Evolutionary conservation across 2,888 invertebrate genomes (phyloP).

Genomic region (Cyclophora punctaria): DNA sequence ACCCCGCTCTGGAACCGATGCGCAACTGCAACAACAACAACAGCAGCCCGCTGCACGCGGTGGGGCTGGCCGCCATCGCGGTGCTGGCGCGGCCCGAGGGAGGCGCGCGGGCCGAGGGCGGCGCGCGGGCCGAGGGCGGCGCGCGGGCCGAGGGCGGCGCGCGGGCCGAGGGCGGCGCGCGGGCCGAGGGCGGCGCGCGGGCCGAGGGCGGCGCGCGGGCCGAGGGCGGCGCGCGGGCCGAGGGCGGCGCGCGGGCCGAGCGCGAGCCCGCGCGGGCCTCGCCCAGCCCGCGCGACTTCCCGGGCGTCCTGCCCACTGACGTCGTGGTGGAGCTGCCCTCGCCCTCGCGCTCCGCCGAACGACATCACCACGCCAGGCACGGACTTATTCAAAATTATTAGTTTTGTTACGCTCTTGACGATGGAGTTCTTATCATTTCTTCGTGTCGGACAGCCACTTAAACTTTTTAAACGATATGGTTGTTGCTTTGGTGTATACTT

Average conservation of each 20-base stretch:
- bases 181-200: no score
- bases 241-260: conserved; percentile 46
- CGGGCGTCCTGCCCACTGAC: conserved; percentile 67
- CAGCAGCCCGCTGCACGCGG: conserved; percentile 79
- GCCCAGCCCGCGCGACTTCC: conserved; percentile 52
- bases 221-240: no score
- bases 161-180: conserved; percentile 64
- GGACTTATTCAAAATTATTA: background rate
- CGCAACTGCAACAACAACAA: conserved; percentile 73
- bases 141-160: conserved; percentile 71
- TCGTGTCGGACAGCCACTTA: no score
- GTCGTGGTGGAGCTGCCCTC: conserved; percentile 66
- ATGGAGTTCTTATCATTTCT: no score
- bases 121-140: conserved; percentile 72
- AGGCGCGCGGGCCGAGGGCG: conserved; percentile 36
- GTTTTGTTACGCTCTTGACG: no score
- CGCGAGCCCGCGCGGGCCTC: conserved; percentile 31
- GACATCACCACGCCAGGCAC: conserved; percentile 35
- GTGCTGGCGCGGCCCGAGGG: conserved; percentile 79
- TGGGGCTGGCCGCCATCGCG: conserved; percentile 85
- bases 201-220: conserved; percentile 62
- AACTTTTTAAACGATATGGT: no score
- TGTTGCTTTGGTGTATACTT: no score
- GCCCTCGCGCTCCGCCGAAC: conserved; percentile 43
- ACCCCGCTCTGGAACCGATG: conserved; percentile 59